Percentiles rank a stretch among this genome's conserved stretches.
Evolutionary conservation across 1,140 invertebrate species (phyloP).

Genomic region (Halyomorpha halys): DNA sequence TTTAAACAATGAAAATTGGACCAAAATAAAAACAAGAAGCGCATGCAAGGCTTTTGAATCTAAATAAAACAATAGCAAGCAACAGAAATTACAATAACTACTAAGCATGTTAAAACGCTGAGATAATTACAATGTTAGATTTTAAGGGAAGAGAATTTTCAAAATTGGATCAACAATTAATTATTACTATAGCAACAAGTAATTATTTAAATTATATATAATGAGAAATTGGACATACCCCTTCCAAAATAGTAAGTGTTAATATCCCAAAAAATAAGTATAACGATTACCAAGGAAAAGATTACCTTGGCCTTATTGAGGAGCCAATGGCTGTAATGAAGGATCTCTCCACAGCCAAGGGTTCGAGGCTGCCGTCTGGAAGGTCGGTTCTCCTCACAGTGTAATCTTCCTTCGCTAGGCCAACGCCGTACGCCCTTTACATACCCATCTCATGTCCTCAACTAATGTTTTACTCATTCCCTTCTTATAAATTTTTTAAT

Average conservation of each 20-base stretch:
- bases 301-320: slow-evolving; percentile 26
- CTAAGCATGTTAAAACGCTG: not conserved
- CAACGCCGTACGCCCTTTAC: slow-evolving; percentile 22
- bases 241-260: not conserved
- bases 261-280: not conserved
- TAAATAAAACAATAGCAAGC: no score
- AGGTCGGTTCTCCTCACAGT: slow-evolving; percentile 4
- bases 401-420: slow-evolving; percentile 25
- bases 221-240: not conserved
- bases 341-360: slow-evolving; percentile 26
- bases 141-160: not conserved
- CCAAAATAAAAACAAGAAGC: no score
- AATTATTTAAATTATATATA: not conserved
- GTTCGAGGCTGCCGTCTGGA: slow-evolving; percentile 22
- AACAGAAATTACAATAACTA: no score
- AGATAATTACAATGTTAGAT: not conserved
- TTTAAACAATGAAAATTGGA: no score
- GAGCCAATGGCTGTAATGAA: slow-evolving; percentile 26
- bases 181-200: not conserved
- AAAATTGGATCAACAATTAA: no score
- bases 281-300: not conserved
- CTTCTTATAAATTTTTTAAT: not conserved
- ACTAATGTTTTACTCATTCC: slow-evolving; percentile 7
- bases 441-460: slow-evolving; percentile 1
- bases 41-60: no score